Percentiles rank a stretch among this genome's conserved stretches.
phyloP scores from a whole-genome alignment of 2,888 invertebrate species.

The Hymenopus coronatus region DNA sequence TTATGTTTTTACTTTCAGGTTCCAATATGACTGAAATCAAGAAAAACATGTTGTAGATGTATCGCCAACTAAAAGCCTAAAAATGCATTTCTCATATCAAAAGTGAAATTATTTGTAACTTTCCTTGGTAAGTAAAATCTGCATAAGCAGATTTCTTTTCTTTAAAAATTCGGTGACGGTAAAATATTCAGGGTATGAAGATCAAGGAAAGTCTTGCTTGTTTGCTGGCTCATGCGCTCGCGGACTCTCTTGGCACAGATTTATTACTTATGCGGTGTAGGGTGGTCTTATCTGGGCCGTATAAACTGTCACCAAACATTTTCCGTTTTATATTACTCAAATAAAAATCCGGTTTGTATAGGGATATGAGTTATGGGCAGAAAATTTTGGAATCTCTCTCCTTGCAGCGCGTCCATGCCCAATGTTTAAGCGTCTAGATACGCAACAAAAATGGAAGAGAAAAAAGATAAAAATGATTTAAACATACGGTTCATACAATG shows the following conservation, averaged over 20 bases:
- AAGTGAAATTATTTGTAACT: no score
- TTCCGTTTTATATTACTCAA: slow-evolving; percentile 20
- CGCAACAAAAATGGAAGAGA: background rate
- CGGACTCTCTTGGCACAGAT: background rate
- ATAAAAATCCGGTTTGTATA: slow-evolving; percentile 1
- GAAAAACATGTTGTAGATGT: no score
- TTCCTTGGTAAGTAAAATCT: no score
- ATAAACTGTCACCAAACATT: slow-evolving; percentile 17
- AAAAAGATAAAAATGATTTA: background rate
- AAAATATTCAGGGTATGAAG: background rate
- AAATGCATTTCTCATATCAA: no score
- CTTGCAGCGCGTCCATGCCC: background rate
- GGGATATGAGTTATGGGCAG: background rate
- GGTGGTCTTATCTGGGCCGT: slow-evolving; percentile 9
- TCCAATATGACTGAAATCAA: no score
- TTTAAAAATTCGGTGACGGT: background rate
- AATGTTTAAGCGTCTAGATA: background rate
- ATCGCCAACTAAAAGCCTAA: no score
- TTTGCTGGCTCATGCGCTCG: background rate
- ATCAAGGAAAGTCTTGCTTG: background rate
- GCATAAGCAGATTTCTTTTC: no score
- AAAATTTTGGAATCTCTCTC: background rate
- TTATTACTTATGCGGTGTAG: background rate
- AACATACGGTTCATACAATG: background rate
- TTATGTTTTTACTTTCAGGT: no score